Conservation (phyloP, 23 tunicate genomes). For the Styela plicata region DNA sequence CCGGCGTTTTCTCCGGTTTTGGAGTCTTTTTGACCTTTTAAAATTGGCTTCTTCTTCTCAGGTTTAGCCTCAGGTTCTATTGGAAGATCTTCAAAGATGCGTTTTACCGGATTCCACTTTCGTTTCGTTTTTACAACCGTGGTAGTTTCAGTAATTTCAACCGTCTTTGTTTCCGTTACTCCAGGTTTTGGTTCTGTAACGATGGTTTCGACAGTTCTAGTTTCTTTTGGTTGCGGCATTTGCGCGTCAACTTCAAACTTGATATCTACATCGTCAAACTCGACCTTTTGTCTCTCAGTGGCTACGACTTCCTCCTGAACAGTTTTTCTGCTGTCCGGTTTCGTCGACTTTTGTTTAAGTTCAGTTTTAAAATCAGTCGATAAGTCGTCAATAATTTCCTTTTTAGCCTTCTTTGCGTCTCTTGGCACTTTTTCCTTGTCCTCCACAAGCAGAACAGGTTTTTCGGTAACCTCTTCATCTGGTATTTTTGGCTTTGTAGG, state of each 20-base stretch:
- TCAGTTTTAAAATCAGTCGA: background rate
- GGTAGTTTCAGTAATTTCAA: background rate
- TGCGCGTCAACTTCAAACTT: background rate
- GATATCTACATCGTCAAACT: background rate
- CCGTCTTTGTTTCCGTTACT: background rate
- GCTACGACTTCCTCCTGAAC: background rate
- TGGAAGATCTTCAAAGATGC: slow-evolving; percentile 10
- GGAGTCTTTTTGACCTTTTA: background rate
- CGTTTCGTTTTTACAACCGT: slow-evolving; percentile 6
- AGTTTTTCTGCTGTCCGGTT: background rate
- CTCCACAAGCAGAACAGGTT: background rate
- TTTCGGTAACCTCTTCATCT: background rate
- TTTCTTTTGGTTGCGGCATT: too few species aligned
- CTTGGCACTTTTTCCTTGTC: background rate
- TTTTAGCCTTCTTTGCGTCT: background rate
- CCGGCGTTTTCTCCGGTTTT: background rate
- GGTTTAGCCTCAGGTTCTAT: background rate
- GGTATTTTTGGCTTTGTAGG: background rate
- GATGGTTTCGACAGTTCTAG: slow-evolving; percentile 20
- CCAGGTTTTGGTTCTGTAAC: slow-evolving; percentile 9
- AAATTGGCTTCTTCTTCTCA: background rate
- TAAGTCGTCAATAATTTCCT: background rate
- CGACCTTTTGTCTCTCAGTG: background rate
- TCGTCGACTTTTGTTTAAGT: background rate
- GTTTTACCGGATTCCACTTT: slow-evolving; percentile 43